Conservation (phyloP, 2,113 vertebrate genomes). For the Neogale vison region DNA sequence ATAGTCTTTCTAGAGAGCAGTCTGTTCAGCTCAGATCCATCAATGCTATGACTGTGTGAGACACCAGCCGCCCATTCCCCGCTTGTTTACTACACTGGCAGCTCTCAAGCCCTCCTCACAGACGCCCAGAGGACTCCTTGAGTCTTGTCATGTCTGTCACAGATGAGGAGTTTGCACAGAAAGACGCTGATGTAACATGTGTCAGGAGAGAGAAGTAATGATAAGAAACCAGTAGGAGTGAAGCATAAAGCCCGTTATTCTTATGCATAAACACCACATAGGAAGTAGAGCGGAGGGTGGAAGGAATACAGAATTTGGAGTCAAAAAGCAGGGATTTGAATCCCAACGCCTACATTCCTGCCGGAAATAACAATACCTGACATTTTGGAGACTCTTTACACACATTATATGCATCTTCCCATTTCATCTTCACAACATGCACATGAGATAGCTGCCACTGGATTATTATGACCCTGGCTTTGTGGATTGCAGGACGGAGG, state of each 20-base stretch:
- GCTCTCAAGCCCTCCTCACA: neutral
- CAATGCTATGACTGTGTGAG: neutral
- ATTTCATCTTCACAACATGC: neutral
- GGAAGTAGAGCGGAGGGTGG: neutral
- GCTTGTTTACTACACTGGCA: neutral
- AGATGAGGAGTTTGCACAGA: constrained; percentile 15
- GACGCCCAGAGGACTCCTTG: neutral
- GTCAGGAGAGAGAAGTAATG: constrained; percentile 6
- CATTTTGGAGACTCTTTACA: neutral
- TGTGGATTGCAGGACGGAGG: neutral
- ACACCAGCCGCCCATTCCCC: neutral
- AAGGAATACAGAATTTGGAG: neutral
- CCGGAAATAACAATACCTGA: neutral
- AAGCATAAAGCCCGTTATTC: neutral
- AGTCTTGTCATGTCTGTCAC: neutral
- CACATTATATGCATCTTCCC: neutral
- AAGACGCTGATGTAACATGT: neutral
- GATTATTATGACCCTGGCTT: neutral
- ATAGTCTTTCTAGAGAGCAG: constrained; percentile 9
- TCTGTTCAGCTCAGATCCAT: neutral
- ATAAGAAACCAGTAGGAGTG: neutral
- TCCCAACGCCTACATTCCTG: neutral
- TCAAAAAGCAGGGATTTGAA: neutral
- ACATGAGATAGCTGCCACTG: neutral
- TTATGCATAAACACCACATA: neutral